These are phyloP conservation scores for Alectoris magna DNA, from an alignment of 2,797 vertebrate genomes.

Conservation along the genomic window DNA sequence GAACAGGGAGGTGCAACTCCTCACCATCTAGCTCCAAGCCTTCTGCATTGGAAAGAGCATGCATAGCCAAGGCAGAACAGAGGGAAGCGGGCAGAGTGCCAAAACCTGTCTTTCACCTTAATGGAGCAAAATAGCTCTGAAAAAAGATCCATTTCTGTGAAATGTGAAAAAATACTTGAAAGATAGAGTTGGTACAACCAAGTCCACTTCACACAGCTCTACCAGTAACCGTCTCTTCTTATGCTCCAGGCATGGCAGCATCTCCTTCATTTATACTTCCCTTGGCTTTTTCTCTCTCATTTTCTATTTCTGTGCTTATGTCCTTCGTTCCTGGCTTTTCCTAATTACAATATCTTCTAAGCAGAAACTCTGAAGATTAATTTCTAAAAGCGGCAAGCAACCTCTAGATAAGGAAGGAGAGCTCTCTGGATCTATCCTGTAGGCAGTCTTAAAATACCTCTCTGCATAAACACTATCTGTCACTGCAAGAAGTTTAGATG, in stretches of 20 bases:
- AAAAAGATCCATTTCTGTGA: neutral
- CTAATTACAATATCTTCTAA: neutral
- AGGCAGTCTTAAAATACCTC: neutral
- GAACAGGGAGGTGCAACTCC: neutral
- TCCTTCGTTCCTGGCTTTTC: neutral
- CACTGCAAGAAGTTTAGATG: neutral
- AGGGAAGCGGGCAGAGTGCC: neutral
- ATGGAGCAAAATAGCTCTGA: neutral
- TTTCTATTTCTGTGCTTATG: neutral
- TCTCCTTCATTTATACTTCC: accelerated
- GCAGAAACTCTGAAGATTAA: neutral
- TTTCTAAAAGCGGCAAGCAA: neutral
- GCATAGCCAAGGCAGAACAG: neutral
- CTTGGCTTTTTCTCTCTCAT: neutral
- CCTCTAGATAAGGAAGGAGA: neutral
- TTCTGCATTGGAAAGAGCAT: neutral
- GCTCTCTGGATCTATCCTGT: neutral
- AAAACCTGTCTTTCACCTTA: neutral
- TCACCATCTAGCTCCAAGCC: neutral
- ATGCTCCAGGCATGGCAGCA: neutral
- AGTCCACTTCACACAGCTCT: neutral
- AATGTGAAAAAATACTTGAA: neutral
- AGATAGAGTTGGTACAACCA: neutral
- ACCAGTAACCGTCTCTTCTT: neutral
- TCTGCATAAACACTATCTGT: neutral